phyloP scores from a whole-genome alignment of 92 coral and sea anemone genomes.

The Scolanthus callimorphus region DNA sequence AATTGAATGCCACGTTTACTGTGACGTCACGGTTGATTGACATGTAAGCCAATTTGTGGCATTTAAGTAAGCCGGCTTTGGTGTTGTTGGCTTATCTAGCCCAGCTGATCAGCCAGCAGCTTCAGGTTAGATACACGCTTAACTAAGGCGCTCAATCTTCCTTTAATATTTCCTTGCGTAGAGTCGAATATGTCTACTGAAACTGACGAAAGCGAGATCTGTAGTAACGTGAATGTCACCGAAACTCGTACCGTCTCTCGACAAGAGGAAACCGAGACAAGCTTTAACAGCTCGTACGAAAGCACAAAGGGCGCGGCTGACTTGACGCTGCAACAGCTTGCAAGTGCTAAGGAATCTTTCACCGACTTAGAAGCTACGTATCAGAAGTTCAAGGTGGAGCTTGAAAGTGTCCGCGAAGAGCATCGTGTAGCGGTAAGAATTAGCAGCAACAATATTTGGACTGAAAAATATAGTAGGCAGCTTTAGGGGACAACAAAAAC shows the following conservation, averaged over 20 bases:
- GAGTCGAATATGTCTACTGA: too few species aligned
- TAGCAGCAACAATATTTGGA: too few species aligned
- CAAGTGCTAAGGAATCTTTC: constrained; percentile 69
- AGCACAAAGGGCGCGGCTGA: constrained; percentile 60
- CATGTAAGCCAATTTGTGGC: neutral
- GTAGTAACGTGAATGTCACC: too few species aligned
- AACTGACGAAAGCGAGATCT: too few species aligned
- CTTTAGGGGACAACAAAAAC: too few species aligned
- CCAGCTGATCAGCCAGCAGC: constrained; percentile 5
- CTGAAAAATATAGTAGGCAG: too few species aligned
- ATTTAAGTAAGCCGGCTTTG: neutral
- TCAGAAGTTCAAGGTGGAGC: constrained; percentile 58
- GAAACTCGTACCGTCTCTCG: too few species aligned
- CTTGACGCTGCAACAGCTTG: constrained; percentile 59
- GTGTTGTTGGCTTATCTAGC: neutral
- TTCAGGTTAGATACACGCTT: too few species aligned
- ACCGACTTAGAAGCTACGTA: constrained; percentile 64
- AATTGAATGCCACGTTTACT: neutral
- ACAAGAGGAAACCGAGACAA: constrained; percentile 15
- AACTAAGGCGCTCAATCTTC: too few species aligned
- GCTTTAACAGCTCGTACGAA: constrained; percentile 44
- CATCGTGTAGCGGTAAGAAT: constrained; percentile 44
- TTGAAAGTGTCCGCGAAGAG: constrained; percentile 59
- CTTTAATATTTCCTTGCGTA: too few species aligned
- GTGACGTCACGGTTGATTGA: neutral